These are phyloP conservation scores for Hyppa rectilinea DNA, from an alignment of 2,888 invertebrate genomes.

Conservation along the genomic window DNA sequence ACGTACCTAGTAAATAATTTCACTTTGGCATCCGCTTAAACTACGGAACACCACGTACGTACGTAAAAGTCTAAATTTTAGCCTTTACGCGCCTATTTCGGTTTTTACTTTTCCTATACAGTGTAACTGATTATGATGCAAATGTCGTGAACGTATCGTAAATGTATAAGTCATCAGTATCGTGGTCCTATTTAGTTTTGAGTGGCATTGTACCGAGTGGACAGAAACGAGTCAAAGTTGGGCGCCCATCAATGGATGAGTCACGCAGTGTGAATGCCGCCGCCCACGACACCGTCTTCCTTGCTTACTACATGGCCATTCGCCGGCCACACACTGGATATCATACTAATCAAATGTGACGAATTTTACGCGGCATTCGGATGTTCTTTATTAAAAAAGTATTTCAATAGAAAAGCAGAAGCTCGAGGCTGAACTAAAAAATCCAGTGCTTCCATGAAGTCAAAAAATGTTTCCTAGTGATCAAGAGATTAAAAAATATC, in stretches of 20 bases:
- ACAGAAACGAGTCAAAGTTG: constrained; percentile 60
- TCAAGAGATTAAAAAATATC: background rate
- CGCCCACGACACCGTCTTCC: constrained; percentile 72
- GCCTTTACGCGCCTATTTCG: constrained; percentile 4
- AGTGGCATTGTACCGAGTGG: constrained; percentile 49
- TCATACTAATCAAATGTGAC: constrained; percentile 60
- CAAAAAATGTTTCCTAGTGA: background rate
- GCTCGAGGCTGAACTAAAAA: background rate
- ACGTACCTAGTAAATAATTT: background rate
- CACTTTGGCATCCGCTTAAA: background rate
- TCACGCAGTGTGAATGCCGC: constrained; percentile 69
- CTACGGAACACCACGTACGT: background rate
- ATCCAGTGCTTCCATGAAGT: no score
- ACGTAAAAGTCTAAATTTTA: background rate
- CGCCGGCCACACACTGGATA: constrained; percentile 62
- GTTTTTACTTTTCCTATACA: background rate
- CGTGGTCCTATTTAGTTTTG: constrained; percentile 24
- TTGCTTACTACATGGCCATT: constrained; percentile 65
- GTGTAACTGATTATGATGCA: background rate
- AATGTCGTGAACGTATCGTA: background rate
- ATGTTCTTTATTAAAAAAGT: constrained; percentile 16
- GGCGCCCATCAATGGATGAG: constrained; percentile 68
- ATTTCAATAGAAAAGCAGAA: background rate
- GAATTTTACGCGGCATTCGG: constrained; percentile 47
- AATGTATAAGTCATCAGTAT: background rate